Conservation (phyloP, 2,888 invertebrate genomes). For the Trichogramma evanescens region DNA sequence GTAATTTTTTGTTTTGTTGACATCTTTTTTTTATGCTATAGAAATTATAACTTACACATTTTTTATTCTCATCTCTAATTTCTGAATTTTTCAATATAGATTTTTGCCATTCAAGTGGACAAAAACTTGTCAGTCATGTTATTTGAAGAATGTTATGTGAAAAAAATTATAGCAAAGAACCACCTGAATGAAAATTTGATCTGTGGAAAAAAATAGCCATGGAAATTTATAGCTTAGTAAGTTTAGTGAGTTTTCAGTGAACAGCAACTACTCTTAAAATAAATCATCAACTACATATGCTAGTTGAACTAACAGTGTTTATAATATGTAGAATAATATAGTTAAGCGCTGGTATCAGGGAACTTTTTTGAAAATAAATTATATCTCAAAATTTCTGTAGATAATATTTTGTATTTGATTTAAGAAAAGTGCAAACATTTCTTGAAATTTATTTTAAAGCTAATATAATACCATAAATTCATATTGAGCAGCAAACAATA, state of each 20-base stretch:
- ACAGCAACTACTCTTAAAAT: slow-evolving; percentile 30
- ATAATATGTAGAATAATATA: slow-evolving; percentile 36
- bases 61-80: no score
- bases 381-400: neutral
- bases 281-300: slow-evolving; percentile 40
- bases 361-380: slow-evolving; percentile 26
- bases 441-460: no score
- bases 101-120: no score
- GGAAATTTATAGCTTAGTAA: slow-evolving; percentile 33
- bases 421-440: no score
- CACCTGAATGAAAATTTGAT: neutral
- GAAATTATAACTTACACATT: neutral
- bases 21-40: neutral
- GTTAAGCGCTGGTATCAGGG: slow-evolving; percentile 44
- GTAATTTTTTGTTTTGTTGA: slow-evolving; percentile 27
- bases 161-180: slow-evolving; percentile 18
- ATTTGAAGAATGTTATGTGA: slow-evolving; percentile 24
- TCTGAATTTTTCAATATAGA: no score
- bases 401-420: no score
- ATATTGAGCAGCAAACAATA: no score
- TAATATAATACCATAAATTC: no score
- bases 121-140: slow-evolving; percentile 13
- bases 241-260: slow-evolving; percentile 36
- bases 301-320: slow-evolving; percentile 43
- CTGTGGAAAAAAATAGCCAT: slow-evolving; percentile 23